A percentile compares a stretch with the other conserved stretches of the same genome.
These are phyloP conservation scores for Sebastiscus tertius DNA, from an alignment of 2,797 vertebrate species.

Conservation along the genomic window DNA sequence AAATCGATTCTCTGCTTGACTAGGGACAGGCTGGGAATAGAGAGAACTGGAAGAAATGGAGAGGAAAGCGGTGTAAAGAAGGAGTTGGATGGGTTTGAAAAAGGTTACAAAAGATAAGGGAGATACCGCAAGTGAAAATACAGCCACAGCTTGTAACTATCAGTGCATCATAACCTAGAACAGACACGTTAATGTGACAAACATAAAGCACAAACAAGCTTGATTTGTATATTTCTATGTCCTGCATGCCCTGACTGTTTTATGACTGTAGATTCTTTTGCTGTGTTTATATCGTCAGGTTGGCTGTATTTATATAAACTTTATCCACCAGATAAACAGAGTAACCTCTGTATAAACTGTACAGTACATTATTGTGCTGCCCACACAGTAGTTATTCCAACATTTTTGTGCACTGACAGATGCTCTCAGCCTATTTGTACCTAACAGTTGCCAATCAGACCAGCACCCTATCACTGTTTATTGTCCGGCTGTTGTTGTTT, in stretches of 20 bases:
- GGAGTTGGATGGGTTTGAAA: neutral
- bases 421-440: neutral
- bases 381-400: neutral
- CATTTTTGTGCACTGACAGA: neutral
- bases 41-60: conserved; percentile 59
- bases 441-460: neutral
- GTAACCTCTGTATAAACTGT: neutral
- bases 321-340: neutral
- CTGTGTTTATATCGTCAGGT: neutral
- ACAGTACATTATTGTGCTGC: neutral
- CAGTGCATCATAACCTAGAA: neutral
- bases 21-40: conserved; percentile 72
- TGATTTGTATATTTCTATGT: neutral
- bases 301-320: neutral
- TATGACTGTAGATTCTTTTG: neutral
- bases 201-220: neutral
- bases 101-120: conserved; percentile 46
- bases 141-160: conserved; percentile 1
- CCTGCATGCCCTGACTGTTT: neutral
- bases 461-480: neutral
- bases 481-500: neutral
- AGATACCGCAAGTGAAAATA: neutral
- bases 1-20: conserved; percentile 81
- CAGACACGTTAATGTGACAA: neutral
- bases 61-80: conserved; percentile 34